phyloP scores from a whole-genome alignment of 2,888 invertebrate genomes.

The Diaphora mendica region DNA sequence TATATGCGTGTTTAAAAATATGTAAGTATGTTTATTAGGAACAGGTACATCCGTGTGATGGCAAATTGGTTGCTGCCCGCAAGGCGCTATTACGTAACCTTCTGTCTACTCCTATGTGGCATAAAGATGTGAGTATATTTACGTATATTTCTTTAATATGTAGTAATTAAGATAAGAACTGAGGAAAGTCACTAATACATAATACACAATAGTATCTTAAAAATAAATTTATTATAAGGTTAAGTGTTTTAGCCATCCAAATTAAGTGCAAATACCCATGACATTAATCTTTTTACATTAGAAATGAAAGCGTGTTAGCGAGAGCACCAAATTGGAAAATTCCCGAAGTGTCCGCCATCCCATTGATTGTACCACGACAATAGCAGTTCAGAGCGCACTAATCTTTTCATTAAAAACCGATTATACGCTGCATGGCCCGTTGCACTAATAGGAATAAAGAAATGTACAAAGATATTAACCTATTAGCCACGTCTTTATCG shows the following conservation, averaged over 20 bases:
- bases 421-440: constrained; percentile 82
- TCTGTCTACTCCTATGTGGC: no score
- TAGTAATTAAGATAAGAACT: not conserved
- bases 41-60: no score
- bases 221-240: not conserved
- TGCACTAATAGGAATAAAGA: constrained; percentile 83
- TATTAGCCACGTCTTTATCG: constrained; percentile 45
- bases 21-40: no score
- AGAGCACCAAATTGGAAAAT: constrained; percentile 79
- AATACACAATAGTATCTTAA: no score
- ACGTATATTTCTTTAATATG: no score
- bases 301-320: constrained; percentile 59
- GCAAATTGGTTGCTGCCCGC: no score
- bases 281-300: constrained; percentile 51
- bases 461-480: constrained; percentile 52
- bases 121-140: no score
- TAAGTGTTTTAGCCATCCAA: constrained; percentile 23
- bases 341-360: constrained; percentile 75
- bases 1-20: no score
- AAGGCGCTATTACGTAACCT: no score
- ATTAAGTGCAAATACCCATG: constrained; percentile 40
- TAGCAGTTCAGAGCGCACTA: constrained; percentile 74
- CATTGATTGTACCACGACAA: constrained; percentile 75
- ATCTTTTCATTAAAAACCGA: constrained; percentile 87
- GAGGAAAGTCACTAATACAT: not conserved